Evolutionary conservation across 1,140 invertebrate species (phyloP).

Genomic region (Cotesia chilonis): DNA sequence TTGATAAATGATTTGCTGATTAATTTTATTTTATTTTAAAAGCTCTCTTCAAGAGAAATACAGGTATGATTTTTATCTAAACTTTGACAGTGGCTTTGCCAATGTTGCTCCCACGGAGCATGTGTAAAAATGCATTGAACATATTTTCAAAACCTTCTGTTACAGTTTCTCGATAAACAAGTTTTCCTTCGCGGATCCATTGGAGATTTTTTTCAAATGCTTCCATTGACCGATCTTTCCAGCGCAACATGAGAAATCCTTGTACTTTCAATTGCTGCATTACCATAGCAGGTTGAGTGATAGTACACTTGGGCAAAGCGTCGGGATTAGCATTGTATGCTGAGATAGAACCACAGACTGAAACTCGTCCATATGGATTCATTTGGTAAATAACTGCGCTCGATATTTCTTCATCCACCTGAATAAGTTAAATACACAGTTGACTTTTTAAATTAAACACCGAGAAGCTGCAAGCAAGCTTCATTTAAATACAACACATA

Average conservation of each 20-base stretch:
- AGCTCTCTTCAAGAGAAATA: too few relatives aligned
- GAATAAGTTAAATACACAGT: constrained; percentile 31
- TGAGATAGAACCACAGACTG: constrained; percentile 74
- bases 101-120: constrained; percentile 71
- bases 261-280: constrained; percentile 69
- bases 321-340: constrained; percentile 59
- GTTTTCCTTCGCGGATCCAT: constrained; percentile 69
- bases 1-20: constrained; percentile 26
- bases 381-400: constrained; percentile 70
- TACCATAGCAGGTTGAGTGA: constrained; percentile 66
- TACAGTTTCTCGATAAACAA: constrained; percentile 71
- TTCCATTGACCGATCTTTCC: constrained; percentile 64
- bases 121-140: constrained; percentile 70
- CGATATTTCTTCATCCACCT: constrained; percentile 76
- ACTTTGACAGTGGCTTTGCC: constrained; percentile 73
- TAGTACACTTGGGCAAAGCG: constrained; percentile 55
- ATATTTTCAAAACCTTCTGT: constrained; percentile 74
- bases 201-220: constrained; percentile 69
- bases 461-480: neutral
- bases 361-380: constrained; percentile 70
- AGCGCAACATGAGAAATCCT: constrained; percentile 69
- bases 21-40: neutral
- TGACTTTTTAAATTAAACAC: neutral
- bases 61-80: constrained; percentile 36
- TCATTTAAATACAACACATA: neutral